Evolutionary conservation across 2,113 vertebrate species (phyloP), one percentile per base, ranked within the genome.

Genomic region (Eclectus roratus): DNA sequence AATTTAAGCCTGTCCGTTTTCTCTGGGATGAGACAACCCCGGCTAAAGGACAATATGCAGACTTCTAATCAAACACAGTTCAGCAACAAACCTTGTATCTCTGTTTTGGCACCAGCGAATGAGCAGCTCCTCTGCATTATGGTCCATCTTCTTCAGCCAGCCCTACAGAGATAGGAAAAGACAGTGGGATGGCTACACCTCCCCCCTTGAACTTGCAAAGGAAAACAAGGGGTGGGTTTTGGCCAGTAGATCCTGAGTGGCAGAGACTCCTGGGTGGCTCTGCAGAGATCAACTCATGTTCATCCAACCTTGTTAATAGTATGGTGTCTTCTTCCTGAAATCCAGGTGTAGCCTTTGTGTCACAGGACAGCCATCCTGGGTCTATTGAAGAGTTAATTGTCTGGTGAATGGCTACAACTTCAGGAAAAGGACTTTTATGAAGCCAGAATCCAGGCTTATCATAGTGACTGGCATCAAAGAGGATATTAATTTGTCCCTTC

Each of bases 321-420:
- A 13, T 52, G 37, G 6, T 41, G 25, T 21, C 7, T 61, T 87
- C 47, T 29, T 80, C 20, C 16, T 35, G n/a, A 37, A 79, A 33
- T 61, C 47, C 39, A 25, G 0, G 0, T 47, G 47, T 19, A 87
- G 37, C 8, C 5, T 17, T 9, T n/a, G 29, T 14, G 27, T 17
- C 18, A 41, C 39, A 65, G 39, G 8, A 17, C 18, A 60, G 19
- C 5, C 31, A 29, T 25, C 20, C 39, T 11, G 6, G 29, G 10
- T 85, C 37, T 65, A 1, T 6, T 53, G 29, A n/a, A 65, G n/a
- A 49, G 7, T 43, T 23, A 29, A 44, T 21, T 28, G 23, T 47
- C 27, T 80, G 28, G 15, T 55, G 82, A 91, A 74, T 5, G 23
- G n/a, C 20, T 70, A 5, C 19, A 85, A 28, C 37, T 39, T 61